phyloP scores from a whole-genome alignment of 2,888 invertebrate genomes.

The Drosophila engyochracea region DNA sequence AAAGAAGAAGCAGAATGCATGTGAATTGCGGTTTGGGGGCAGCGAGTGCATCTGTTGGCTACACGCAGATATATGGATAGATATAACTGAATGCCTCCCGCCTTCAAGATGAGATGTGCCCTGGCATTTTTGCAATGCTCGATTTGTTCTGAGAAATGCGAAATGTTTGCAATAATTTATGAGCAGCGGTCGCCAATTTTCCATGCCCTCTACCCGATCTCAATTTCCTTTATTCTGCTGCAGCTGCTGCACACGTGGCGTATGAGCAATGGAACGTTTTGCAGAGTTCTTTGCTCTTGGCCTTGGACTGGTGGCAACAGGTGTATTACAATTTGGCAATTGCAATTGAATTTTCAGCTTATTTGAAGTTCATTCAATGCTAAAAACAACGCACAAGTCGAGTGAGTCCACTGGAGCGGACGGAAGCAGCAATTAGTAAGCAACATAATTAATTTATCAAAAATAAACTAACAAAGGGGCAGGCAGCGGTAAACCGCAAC shows the following conservation, averaged over 20 bases:
- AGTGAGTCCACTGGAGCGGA: slow-evolving; percentile 18
- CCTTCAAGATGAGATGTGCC: slow-evolving; percentile 40
- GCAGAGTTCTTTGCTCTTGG: slow-evolving; percentile 13
- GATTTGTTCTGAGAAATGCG: slow-evolving; percentile 59
- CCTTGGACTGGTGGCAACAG: slow-evolving; percentile 34
- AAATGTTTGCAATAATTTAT: slow-evolving; percentile 57
- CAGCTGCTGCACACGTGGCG: slow-evolving; percentile 15
- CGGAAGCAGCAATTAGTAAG: slow-evolving; percentile 55
- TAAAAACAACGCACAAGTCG: slow-evolving; percentile 4
- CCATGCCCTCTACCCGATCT: background rate
- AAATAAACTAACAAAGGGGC: slow-evolving; percentile 33
- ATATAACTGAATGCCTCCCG: slow-evolving; percentile 31
- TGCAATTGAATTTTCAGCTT: slow-evolving; percentile 29
- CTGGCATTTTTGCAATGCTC: slow-evolving; percentile 42
- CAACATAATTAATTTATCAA: slow-evolving; percentile 55
- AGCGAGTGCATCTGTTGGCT: slow-evolving; percentile 57
- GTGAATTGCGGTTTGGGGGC: slow-evolving; percentile 56
- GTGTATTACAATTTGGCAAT: slow-evolving; percentile 24
- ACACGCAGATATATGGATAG: slow-evolving; percentile 28
- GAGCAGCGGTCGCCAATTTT: slow-evolving; percentile 32
- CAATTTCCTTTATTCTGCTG: slow-evolving; percentile 16
- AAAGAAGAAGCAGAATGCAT: slow-evolving; percentile 21
- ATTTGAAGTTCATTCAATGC: slow-evolving; percentile 36
- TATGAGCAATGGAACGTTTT: slow-evolving; percentile 23
- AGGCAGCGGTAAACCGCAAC: slow-evolving; percentile 3